Evolutionary conservation across 1,140 invertebrate genomes (phyloP).

Genomic region (Halictus rubicundus): DNA sequence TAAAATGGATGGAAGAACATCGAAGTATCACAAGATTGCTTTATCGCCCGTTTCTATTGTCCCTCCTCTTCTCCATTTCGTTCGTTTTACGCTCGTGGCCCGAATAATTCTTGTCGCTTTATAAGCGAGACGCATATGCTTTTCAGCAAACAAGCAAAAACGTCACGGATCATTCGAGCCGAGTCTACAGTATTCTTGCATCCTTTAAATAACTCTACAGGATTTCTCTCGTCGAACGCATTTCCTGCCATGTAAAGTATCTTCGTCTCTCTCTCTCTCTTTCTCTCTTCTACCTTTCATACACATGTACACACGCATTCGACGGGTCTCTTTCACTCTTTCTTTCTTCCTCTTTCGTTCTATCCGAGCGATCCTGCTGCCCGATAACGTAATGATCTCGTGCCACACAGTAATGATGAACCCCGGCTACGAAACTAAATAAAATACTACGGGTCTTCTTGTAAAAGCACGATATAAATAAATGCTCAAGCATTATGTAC

Average conservation of each 20-base stretch:
- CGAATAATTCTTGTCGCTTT: neutral
- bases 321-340: neutral
- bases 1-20: slow-evolving; percentile 58
- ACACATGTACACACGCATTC: slow-evolving; percentile 19
- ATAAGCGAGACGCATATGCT: no score
- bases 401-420: slow-evolving; percentile 51
- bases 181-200: slow-evolving; percentile 7
- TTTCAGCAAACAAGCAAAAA: no score
- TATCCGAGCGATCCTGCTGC: slow-evolving; percentile 20
- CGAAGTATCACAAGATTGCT: slow-evolving; percentile 78
- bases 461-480: slow-evolving; percentile 79
- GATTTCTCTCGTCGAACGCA: slow-evolving; percentile 13
- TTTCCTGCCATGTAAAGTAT: slow-evolving; percentile 7
- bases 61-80: slow-evolving; percentile 45
- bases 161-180: neutral
- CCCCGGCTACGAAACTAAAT: slow-evolving; percentile 71
- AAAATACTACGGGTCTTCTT: slow-evolving; percentile 77
- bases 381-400: slow-evolving; percentile 48
- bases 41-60: slow-evolving; percentile 60
- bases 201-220: slow-evolving; percentile 29
- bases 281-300: slow-evolving; percentile 19
- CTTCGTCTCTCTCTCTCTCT: slow-evolving; percentile 17
- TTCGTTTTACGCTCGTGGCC: slow-evolving; percentile 12
- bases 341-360: slow-evolving; percentile 1
- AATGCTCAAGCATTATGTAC: slow-evolving; percentile 79